These are phyloP conservation scores for Cnemophilus loriae DNA, from an alignment of 2,113 vertebrate species.

Conservation along the genomic window DNA sequence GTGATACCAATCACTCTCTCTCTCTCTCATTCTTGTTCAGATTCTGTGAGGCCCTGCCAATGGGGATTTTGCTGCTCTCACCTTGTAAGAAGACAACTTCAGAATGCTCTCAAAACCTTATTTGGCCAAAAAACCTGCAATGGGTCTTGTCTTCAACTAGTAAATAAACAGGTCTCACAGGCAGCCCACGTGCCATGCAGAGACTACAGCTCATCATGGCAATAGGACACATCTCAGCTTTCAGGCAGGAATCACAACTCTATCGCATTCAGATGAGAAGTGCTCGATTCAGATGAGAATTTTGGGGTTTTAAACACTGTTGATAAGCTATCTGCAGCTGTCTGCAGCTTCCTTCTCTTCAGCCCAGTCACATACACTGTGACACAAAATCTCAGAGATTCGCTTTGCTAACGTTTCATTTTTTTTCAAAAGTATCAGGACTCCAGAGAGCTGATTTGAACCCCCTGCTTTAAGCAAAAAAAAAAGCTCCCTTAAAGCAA, in stretches of 20 bases:
- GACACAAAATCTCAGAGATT: neutral
- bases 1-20: neutral
- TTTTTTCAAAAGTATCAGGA: neutral
- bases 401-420: neutral
- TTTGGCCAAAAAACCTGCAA: accelerated
- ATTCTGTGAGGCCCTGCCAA: neutral
- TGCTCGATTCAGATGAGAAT: neutral
- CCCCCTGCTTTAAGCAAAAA: neutral
- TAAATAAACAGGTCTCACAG: neutral
- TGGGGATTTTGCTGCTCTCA: neutral
- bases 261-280: neutral
- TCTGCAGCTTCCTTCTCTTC: neutral
- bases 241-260: neutral
- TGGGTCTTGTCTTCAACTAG: neutral
- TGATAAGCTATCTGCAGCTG: neutral
- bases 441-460: neutral
- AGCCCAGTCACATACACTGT: neutral
- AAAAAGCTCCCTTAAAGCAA: neutral
- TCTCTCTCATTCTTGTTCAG: neutral
- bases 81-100: neutral
- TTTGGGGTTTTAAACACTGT: neutral
- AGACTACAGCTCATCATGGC: neutral
- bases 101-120: neutral
- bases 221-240: neutral
- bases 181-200: accelerated